Conservation (phyloP, 2,113 vertebrate species). For the Ginglymostoma cirratum region DNA sequence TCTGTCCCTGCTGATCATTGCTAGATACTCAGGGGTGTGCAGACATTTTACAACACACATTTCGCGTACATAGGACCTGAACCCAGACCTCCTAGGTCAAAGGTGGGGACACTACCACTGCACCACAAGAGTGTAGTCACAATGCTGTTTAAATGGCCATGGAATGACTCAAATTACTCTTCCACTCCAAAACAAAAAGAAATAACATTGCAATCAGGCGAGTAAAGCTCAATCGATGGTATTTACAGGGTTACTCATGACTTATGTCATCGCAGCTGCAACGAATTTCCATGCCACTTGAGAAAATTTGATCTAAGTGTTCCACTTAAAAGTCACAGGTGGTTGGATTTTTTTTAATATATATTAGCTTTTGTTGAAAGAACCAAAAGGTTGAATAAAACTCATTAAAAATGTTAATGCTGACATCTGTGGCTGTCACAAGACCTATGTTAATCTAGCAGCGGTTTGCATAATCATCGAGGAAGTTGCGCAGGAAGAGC, state of each 20-base stretch:
- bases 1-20: too few relatives aligned
- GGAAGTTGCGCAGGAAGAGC: slow-evolving; percentile 2
- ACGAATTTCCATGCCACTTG: not conserved
- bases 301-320: not conserved
- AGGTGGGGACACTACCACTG: too few relatives aligned
- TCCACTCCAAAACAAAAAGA: not conserved
- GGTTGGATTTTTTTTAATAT: not conserved
- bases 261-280: not conserved
- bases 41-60: too few relatives aligned
- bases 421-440: not conserved
- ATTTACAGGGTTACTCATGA: not conserved
- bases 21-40: too few relatives aligned
- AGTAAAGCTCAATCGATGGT: not conserved
- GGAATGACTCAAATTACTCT: not conserved
- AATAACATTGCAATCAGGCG: not conserved
- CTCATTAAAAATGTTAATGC: slow-evolving; percentile 23
- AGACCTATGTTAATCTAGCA: not conserved
- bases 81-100: too few relatives aligned
- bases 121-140: not conserved
- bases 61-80: too few relatives aligned
- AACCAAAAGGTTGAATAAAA: slow-evolving; percentile 1
- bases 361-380: not conserved
- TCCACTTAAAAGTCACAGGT: slow-evolving; percentile 8
- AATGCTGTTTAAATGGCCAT: not conserved
- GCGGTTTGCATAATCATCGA: not conserved